Conservation (phyloP, 2,113 vertebrate species). For the Junco hyemalis region DNA sequence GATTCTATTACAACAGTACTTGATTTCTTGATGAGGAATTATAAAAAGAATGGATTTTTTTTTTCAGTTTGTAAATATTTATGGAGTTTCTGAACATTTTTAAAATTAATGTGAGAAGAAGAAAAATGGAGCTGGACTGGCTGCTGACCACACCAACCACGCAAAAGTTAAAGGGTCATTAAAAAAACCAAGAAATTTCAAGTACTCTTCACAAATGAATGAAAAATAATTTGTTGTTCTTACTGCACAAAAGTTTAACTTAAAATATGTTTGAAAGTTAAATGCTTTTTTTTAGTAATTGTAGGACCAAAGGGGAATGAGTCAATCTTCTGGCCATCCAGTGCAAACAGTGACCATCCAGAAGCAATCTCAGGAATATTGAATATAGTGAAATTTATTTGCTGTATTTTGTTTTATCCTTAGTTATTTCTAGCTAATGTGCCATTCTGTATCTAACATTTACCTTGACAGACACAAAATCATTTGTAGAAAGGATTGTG, state of each 20-base stretch:
- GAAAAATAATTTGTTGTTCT: not conserved
- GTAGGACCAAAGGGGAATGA: not conserved
- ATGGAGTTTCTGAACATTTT: not conserved
- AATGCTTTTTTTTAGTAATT: not conserved
- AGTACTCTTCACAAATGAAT: not conserved
- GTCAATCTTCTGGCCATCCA: not conserved
- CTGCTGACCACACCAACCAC: not conserved
- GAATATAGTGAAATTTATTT: not conserved
- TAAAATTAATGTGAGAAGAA: not conserved
- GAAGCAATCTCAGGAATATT: not conserved
- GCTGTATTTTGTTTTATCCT: not conserved
- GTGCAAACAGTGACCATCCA: not conserved
- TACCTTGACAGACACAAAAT: not conserved
- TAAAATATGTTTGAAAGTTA: not conserved
- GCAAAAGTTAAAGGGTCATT: not conserved
- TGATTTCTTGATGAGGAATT: not conserved
- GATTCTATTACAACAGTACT: not conserved
- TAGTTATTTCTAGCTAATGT: not conserved
- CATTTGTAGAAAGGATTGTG: not conserved
- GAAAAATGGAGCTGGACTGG: not conserved
- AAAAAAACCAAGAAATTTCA: not conserved
- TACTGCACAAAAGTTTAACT: not conserved
- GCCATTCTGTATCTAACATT: not conserved
- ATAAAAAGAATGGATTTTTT: not conserved
- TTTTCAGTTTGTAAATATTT: not conserved